phyloP scores from a whole-genome alignment of 2,888 invertebrate species.

The Pristionchus mayeri region DNA sequence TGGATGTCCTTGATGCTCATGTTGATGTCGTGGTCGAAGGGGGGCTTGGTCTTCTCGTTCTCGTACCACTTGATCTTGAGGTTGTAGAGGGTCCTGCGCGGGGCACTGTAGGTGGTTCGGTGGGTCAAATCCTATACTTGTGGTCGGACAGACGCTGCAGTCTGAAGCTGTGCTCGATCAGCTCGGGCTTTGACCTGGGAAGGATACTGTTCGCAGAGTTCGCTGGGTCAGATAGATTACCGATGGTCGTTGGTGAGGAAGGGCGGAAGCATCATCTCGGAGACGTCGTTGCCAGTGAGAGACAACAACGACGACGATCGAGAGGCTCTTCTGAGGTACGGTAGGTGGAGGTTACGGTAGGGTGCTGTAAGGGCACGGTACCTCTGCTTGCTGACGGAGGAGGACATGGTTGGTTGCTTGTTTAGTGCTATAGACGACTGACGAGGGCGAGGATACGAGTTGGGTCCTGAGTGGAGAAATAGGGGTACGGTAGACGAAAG shows the following conservation, averaged over 20 bases:
- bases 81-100: neutral
- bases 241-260: constrained; percentile 6
- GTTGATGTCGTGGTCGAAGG: constrained; percentile 24
- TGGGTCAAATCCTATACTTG: neutral
- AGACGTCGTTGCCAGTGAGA: constrained; percentile 13
- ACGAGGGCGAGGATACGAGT: neutral
- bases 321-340: neutral
- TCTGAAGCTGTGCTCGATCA: constrained; percentile 39
- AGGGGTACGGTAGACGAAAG: neutral
- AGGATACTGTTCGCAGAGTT: neutral
- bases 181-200: constrained; percentile 28
- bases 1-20: constrained; percentile 25
- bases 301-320: neutral
- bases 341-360: neutral
- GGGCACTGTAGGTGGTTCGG: neutral
- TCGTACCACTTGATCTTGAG: constrained; percentile 39
- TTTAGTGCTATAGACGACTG: constrained; percentile 25
- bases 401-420: neutral
- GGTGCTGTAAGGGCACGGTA: neutral
- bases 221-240: no score
- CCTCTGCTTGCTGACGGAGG: neutral
- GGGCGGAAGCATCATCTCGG: constrained; percentile 26
- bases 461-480: constrained; percentile 10
- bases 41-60: neutral
- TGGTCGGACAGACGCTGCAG: constrained; percentile 30